Conservation (phyloP, 2,113 vertebrate species). For the Strigops habroptila region DNA sequence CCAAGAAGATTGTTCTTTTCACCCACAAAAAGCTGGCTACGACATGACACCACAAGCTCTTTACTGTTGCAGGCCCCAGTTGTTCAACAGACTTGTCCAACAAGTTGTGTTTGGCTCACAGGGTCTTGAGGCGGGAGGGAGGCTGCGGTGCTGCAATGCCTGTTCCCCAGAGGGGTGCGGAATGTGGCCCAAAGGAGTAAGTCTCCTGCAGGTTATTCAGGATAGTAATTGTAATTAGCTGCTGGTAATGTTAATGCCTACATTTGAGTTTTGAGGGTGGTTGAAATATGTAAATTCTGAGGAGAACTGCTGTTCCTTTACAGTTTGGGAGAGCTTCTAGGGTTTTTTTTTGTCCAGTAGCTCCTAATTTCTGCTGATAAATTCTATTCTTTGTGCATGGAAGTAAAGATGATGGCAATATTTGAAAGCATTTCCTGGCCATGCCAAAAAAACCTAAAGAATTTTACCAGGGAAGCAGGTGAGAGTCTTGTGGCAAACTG, state of each 20-base stretch:
- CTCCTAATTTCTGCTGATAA: neutral
- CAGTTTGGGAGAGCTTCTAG: neutral
- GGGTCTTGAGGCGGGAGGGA: neutral
- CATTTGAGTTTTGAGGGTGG: neutral
- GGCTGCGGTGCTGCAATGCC: neutral
- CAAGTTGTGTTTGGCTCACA: neutral
- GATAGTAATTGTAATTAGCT: neutral
- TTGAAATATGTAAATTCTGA: neutral
- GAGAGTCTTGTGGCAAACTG: neutral
- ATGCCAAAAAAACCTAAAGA: neutral
- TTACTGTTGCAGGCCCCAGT: neutral
- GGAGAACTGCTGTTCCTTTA: neutral
- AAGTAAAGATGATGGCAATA: neutral
- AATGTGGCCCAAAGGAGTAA: neutral
- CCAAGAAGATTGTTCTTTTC: neutral
- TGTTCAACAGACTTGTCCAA: neutral
- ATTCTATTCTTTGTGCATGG: neutral
- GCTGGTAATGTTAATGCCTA: neutral
- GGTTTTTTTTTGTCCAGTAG: neutral
- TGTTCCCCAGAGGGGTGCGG: neutral
- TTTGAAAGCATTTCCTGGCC: neutral
- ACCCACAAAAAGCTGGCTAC: neutral
- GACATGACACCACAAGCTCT: fast-evolving
- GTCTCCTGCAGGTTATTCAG: neutral
- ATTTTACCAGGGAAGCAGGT: neutral